Conservation (phyloP, 2,797 vertebrate genomes). For the Garrulus glandarius region DNA sequence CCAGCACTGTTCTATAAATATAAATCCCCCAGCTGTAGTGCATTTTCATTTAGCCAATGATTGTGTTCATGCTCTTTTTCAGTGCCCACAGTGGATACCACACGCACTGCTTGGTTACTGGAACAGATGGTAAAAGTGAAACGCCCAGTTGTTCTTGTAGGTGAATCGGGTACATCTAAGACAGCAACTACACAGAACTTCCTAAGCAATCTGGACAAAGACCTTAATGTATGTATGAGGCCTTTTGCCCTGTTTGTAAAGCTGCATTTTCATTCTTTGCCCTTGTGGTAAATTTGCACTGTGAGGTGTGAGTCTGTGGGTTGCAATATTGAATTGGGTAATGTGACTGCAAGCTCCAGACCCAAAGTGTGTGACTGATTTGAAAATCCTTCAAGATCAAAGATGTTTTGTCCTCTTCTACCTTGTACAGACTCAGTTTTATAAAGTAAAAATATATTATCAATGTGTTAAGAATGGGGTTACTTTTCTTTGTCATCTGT, state of each 20-base stretch:
- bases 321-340: neutral
- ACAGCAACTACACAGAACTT: conserved; percentile 93
- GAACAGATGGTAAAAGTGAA: conserved; percentile 90
- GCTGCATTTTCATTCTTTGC: neutral
- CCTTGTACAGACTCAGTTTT: neutral
- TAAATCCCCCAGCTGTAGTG: neutral
- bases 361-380: neutral
- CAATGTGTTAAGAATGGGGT: neutral
- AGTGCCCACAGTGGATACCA: conserved; percentile 96
- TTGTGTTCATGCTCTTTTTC: neutral
- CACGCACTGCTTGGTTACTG: conserved; percentile 87
- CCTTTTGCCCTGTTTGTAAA: neutral
- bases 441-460: neutral
- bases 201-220: conserved; percentile 81
- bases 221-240: conserved; percentile 77
- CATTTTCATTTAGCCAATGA: neutral
- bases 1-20: neutral
- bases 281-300: neutral
- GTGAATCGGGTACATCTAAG: conserved; percentile 95
- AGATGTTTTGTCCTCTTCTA: neutral
- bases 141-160: conserved; percentile 87
- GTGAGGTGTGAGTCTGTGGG: neutral
- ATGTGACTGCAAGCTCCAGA: neutral
- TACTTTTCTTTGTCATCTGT: neutral
- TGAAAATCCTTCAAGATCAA: neutral